These are phyloP conservation scores for Fistularia commersonii DNA, from an alignment of 2,797 vertebrate genomes.

Conservation along the genomic window DNA sequence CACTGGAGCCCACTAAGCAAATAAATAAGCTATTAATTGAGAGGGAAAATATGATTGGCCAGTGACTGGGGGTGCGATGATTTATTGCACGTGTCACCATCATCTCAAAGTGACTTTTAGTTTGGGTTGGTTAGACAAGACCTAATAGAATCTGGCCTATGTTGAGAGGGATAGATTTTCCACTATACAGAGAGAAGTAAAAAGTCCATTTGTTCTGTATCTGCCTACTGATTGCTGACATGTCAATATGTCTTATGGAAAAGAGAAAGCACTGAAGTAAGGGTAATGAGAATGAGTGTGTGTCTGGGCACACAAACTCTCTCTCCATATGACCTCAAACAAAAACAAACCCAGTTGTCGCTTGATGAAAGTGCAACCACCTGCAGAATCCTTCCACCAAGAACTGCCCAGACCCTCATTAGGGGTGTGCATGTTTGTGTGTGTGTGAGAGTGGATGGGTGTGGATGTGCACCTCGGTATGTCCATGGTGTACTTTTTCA, in stretches of 20 bases:
- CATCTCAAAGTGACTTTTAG: conserved; percentile 72
- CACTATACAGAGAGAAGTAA: conserved; percentile 53
- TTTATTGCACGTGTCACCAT: conserved; percentile 75
- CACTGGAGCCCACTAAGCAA: conserved; percentile 56
- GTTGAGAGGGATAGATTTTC: conserved; percentile 60
- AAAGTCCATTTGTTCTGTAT: conserved; percentile 71
- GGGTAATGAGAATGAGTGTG: conserved; percentile 69
- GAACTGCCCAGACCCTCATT: conserved; percentile 66
- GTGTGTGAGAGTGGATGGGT: conserved; percentile 17
- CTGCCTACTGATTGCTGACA: conserved; percentile 69
- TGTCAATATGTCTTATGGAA: conserved; percentile 73
- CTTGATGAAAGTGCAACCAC: conserved; percentile 77
- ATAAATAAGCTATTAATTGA: conserved; percentile 80
- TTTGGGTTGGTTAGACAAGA: conserved; percentile 48
- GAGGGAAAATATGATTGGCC: conserved; percentile 75
- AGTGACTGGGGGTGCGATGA: conserved; percentile 63
- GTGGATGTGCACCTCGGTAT: conserved; percentile 31
- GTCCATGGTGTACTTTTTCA: conserved; percentile 49
- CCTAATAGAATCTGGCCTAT: conserved; percentile 65
- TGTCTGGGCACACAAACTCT: conserved; percentile 59
- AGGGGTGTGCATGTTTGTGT: conserved; percentile 40
- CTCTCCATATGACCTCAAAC: conserved; percentile 66
- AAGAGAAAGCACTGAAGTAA: conserved; percentile 67
- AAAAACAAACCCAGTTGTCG: conserved; percentile 67
- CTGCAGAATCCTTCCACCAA: conserved; percentile 69